These are phyloP conservation scores for Calyptomena viridis DNA, from an alignment of 2,113 vertebrate genomes.

Conservation along the genomic window DNA sequence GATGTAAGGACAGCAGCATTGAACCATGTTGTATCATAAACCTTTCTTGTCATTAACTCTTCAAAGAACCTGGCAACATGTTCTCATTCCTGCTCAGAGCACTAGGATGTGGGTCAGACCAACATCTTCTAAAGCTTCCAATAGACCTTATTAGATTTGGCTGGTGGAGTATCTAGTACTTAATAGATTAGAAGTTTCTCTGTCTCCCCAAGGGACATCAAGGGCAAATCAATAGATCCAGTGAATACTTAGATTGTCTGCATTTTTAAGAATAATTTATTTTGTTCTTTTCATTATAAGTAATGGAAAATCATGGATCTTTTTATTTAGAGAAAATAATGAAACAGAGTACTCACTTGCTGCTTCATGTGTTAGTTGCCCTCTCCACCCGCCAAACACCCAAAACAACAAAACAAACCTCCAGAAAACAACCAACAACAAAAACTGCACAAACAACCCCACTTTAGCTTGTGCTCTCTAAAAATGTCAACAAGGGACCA, in stretches of 20 bases:
- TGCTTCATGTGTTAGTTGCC: not conserved
- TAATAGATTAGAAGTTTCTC: not conserved
- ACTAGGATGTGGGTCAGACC: not conserved
- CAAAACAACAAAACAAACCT: too few species aligned
- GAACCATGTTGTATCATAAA: rapidly evolving
- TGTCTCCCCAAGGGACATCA: not conserved
- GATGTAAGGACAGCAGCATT: not conserved
- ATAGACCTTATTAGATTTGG: not conserved
- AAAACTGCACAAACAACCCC: not conserved
- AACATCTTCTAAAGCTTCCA: not conserved
- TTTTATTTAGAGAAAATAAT: not conserved
- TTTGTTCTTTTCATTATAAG: not conserved
- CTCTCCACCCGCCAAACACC: not conserved
- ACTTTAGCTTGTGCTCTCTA: not conserved
- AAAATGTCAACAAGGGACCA: not conserved
- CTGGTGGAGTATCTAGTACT: not conserved
- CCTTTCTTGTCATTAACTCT: not conserved
- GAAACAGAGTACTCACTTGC: not conserved
- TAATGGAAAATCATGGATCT: not conserved
- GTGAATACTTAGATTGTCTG: not conserved
- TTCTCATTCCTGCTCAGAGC: not conserved
- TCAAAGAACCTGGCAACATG: not conserved
- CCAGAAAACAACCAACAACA: not conserved
- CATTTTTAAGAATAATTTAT: not conserved
- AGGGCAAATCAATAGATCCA: not conserved